Base-by-base conservation (phyloP, 2,113 vertebrate species). In the Alosa alosa region DNA sequence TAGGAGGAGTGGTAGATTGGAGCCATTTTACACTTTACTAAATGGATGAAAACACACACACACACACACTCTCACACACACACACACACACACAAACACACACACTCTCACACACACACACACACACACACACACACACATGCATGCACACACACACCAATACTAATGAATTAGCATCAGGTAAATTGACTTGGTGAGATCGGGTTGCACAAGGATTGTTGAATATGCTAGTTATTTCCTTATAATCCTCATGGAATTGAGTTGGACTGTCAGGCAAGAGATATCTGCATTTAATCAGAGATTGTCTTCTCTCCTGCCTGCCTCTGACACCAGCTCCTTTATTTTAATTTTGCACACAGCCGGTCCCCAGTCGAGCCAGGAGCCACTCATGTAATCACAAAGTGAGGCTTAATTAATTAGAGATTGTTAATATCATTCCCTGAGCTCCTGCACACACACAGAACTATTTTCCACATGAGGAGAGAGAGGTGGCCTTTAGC, bases 351-450 rank as follows among this genome's bases (percentile, higher is more conserved):
- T 84, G 36, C 72, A 78, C 31, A 17, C 25, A 8, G 83, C 36
- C 1, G 17, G 31, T 85, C 78, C 82, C 86, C 22, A 6, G 41
- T 11, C 11, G 31, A 78, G 72, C 1, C 72, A 39, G 72, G 72
- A 78, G 13, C 13, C 31, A 2, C 72, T 39, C 72, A 36, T 39
- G 72, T 78, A 39, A 78, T 78, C 72, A 39, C 31, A 17, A 78
- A 36, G 36, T 17, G 82, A 83, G 75, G 15, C 44, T 60, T 87
- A 88, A 91, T 91, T 88, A 91, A 88, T 91, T 72, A 84, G 87
- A 87, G 81, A 81, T 90, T 72, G 88, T 91, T 91, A 88, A 84
- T 60, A 87, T 87, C 82, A 60, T 82, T 88, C 86, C 81, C 52
- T 57, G 44, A 83, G 78, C 84, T 52, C 82, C 46, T 52, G 81